A percentile compares a stretch with the other conserved stretches of the same genome.
Evolutionary conservation across 2,113 vertebrate species (phyloP).

Genomic region (Todiramphus saurophagus): DNA sequence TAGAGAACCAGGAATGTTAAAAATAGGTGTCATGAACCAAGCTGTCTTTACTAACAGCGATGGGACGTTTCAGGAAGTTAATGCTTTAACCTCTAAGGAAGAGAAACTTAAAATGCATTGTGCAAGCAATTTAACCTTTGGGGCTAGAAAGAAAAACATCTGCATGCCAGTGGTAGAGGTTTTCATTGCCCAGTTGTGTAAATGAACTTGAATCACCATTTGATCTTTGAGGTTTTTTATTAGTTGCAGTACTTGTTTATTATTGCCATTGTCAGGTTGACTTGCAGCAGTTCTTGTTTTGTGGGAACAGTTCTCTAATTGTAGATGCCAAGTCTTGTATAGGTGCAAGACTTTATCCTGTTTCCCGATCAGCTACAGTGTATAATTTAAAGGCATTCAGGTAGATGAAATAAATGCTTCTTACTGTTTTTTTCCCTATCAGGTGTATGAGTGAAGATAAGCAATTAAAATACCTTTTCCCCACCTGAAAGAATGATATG

Average conservation of each 20-base stretch:
- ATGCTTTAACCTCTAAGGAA: neutral
- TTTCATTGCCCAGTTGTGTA: neutral
- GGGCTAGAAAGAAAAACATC: neutral
- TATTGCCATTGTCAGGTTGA: neutral
- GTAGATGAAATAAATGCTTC: neutral
- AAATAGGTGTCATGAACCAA: neutral
- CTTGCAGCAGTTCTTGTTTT: neutral
- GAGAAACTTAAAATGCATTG: neutral
- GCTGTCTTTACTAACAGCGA: neutral
- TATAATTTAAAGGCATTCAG: neutral
- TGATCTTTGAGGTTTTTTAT: neutral
- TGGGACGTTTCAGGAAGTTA: neutral
- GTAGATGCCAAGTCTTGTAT: neutral
- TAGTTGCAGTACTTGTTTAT: neutral
- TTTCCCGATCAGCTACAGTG: neutral
- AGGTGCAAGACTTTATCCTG: neutral
- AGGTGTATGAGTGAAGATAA: neutral
- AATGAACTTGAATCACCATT: neutral
- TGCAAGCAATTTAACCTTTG: neutral
- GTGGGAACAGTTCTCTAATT: neutral
- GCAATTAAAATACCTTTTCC: neutral
- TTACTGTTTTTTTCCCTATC: neutral
- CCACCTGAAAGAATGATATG: neutral
- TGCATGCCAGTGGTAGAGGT: neutral
- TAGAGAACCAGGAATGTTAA: neutral